Evolutionary conservation across 2,888 invertebrate species (phyloP).

Genomic region (Cheilosia vernalis): DNA sequence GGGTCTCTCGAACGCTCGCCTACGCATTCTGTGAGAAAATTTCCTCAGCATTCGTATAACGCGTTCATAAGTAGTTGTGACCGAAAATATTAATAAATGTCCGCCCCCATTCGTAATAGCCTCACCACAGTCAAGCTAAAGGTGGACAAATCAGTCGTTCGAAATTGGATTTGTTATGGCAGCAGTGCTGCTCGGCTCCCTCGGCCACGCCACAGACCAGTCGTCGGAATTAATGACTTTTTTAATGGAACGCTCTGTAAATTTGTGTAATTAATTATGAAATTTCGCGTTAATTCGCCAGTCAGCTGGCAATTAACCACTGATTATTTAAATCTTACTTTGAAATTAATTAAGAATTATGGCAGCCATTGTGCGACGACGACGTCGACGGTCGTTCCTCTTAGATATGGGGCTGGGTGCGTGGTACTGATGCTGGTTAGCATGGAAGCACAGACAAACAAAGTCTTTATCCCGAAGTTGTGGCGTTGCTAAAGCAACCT

Average conservation of each 20-base stretch:
- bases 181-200: neutral
- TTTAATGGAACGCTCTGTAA: conserved; percentile 62
- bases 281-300: conserved; percentile 71
- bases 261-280: conserved; percentile 73
- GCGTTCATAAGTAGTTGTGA: neutral
- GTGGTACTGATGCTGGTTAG: conserved; percentile 1
- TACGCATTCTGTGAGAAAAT: conserved; percentile 4
- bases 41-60: conserved; percentile 4
- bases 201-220: conserved; percentile 18
- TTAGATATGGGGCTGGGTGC: conserved; percentile 9
- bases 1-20: conserved; percentile 28
- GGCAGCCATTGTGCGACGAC: conserved; percentile 60
- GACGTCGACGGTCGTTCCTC: conserved; percentile 23
- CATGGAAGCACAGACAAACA: conserved; percentile 27
- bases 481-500: conserved; percentile 48
- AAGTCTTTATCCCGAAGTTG: conserved; percentile 35
- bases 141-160: conserved; percentile 64
- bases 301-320: conserved; percentile 72
- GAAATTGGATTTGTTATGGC: conserved; percentile 34
- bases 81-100: conserved; percentile 28
- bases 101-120: conserved; percentile 52
- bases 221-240: conserved; percentile 60
- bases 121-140: conserved; percentile 33
- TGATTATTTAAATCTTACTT: conserved; percentile 71
- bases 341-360: conserved; percentile 71